Evolutionary conservation across 2,113 vertebrate species (phyloP).

Genomic region (Calcarius ornatus): DNA sequence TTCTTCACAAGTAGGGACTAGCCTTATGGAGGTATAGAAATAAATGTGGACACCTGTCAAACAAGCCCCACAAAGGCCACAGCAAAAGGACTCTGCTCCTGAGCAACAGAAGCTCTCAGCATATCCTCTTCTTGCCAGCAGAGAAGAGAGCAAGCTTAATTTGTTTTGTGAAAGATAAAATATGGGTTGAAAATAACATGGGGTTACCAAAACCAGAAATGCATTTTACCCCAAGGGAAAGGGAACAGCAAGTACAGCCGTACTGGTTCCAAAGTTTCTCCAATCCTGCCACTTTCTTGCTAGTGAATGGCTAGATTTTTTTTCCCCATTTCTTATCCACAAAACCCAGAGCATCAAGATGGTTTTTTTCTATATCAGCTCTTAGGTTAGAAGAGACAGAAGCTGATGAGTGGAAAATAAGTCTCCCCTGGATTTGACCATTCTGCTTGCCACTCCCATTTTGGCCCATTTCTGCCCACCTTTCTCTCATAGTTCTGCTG

Average conservation of each 20-base stretch:
- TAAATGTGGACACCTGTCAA: background rate
- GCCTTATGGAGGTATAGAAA: background rate
- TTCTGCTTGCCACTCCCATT: background rate
- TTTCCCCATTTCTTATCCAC: background rate
- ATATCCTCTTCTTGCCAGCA: background rate
- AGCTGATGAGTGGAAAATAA: background rate
- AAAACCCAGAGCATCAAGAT: background rate
- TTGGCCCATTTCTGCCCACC: background rate
- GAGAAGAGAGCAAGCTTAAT: background rate
- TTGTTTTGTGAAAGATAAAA: background rate
- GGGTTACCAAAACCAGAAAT: background rate
- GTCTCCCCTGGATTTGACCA: background rate
- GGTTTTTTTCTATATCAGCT: fast-evolving
- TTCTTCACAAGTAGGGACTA: background rate
- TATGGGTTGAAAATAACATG: background rate
- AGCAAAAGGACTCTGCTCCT: background rate
- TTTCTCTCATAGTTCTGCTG: background rate
- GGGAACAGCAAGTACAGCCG: background rate
- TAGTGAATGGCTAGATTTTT: background rate
- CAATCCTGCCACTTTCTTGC: background rate
- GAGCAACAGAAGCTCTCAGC: background rate
- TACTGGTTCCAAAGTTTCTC: background rate
- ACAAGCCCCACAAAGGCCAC: background rate
- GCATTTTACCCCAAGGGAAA: background rate
- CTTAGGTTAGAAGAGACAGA: background rate